A percentile compares a stretch with the other conserved stretches of the same genome.
phyloP scores from a whole-genome alignment of 2,888 invertebrate genomes.

The Ectemnius continuus region DNA sequence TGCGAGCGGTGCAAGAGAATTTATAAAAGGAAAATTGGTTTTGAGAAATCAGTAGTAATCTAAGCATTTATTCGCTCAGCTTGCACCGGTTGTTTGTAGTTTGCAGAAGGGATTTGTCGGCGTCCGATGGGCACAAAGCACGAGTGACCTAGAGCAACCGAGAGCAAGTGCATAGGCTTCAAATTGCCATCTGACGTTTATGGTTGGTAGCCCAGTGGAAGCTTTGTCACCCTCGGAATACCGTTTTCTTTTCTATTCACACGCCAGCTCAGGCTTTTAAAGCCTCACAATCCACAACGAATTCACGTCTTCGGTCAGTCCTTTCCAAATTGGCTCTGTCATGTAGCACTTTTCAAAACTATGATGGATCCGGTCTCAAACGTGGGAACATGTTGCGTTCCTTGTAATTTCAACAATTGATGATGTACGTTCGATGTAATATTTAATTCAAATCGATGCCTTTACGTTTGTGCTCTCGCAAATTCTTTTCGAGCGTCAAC shows the following conservation, averaged over 20 bases:
- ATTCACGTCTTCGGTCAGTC: conserved; percentile 11
- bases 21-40: neutral
- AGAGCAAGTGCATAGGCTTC: conserved; percentile 43
- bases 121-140: conserved; percentile 30
- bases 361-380: too few relatives aligned
- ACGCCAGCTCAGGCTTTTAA: conserved; percentile 1
- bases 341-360: neutral
- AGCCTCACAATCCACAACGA: neutral
- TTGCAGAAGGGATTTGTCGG: conserved; percentile 49
- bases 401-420: too few relatives aligned
- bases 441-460: neutral
- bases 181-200: conserved; percentile 47
- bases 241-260: conserved; percentile 23
- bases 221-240: neutral
- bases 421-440: too few relatives aligned
- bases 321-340: neutral
- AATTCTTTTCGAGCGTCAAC: neutral
- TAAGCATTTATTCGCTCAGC: neutral
- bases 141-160: conserved; percentile 57
- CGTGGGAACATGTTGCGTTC: too few relatives aligned
- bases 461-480: neutral
- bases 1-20: neutral
- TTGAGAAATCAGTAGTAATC: neutral
- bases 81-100: too few relatives aligned
- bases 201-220: conserved; percentile 23